A percentile compares a stretch with the other conserved stretches of the same genome.
phyloP scores from a whole-genome alignment of 2,113 vertebrate genomes.

The Coptodon rendalli region DNA sequence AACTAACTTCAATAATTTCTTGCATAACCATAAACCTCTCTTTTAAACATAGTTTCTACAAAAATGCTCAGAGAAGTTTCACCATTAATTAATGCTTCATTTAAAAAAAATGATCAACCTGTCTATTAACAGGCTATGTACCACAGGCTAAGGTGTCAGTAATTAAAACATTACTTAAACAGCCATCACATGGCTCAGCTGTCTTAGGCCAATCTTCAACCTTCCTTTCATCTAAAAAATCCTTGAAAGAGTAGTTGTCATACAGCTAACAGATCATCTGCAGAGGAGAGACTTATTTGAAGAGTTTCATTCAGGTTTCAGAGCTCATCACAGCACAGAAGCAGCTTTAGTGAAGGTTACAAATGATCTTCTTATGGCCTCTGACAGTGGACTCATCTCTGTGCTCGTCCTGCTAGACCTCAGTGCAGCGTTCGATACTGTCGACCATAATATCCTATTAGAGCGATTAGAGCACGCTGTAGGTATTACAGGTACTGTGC shows the following conservation, averaged over 20 bases:
- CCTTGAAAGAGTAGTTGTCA: background rate
- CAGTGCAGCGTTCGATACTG: background rate
- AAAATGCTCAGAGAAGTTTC: no score
- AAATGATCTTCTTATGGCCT: background rate
- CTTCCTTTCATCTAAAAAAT: background rate
- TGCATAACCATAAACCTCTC: no score
- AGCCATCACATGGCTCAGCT: no score
- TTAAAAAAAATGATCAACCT: no score
- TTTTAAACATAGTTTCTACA: no score
- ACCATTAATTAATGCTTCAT: no score
- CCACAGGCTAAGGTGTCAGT: no score
- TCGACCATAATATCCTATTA: background rate
- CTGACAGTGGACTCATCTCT: background rate
- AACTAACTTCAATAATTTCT: no score
- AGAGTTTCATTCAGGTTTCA: background rate
- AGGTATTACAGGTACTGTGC: background rate
- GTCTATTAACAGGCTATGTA: no score
- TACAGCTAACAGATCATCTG: background rate
- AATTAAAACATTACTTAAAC: no score
- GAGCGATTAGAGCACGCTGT: fast-evolving
- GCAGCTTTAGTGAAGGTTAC: background rate
- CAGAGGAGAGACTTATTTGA: background rate
- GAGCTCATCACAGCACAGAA: background rate
- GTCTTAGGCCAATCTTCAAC: no score
- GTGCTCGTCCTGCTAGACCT: background rate